Evolutionary conservation across 2,113 vertebrate species (phyloP), one percentile per base, ranked within the genome.

Genomic region (Turdus rufiventris): DNA sequence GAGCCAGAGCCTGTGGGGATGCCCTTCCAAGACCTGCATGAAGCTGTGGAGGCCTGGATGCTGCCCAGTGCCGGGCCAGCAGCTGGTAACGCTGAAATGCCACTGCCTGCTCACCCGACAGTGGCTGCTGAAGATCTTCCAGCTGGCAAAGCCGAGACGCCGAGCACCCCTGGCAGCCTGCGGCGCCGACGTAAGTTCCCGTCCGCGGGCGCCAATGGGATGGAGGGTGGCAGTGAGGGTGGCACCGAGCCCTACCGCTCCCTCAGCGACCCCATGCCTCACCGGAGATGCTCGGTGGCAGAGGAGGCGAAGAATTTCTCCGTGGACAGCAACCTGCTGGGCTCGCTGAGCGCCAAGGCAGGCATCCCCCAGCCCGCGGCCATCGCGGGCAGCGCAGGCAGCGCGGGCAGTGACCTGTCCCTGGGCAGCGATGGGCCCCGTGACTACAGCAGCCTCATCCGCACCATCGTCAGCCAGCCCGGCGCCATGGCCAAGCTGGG

Each of bases 181-280:
- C 98, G 99, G 14, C 98, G 98, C 24, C 98, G 99, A 33, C 98
- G 99, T 36, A 99, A 99, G 95, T 98, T 98, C 85, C 99, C 98
- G 6, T 98, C 98, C 0, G 95, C 97, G 4, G 98, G 98, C 53
- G 95, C 97, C 94, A 98, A 97, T 20, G 98, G 98, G 50, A 97
- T 97, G 7, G 99, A 99, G 78, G 98, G 98, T 9, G 97, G 98
- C 80, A 74, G 91, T 2, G 98, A 99, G 73, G 97, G 98, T 8
- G 96, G 95, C 12, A 93, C 91, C 0, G 98, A 99, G 87, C 93
- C 98, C 68, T 99, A 99, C 93, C 97, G 99, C 50, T 99, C 99
- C 33, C 97, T 99, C 33, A 99, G 99, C 10, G 99, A 99, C 96
- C 99, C 99, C 28, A 99, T 99, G 98, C 99, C 99, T 50, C 99